phyloP scores from a whole-genome alignment of 2,888 invertebrate species.

The Aromia moschata region DNA sequence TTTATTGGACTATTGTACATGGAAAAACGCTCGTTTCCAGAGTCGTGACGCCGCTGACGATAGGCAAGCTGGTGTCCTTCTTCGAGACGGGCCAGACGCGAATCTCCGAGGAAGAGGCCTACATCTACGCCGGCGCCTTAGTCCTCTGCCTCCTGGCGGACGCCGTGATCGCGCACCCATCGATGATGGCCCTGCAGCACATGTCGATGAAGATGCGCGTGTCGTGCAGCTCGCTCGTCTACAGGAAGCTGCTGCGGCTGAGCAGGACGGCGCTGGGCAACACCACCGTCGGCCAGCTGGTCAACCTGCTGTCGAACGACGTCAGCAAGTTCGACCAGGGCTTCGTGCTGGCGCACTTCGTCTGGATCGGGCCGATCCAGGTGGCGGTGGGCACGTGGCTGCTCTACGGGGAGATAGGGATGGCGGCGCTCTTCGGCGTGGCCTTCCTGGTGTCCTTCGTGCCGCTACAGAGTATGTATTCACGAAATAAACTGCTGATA shows the following conservation, averaged over 20 bases:
- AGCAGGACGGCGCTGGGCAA: constrained; percentile 66
- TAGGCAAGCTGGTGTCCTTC: constrained; percentile 72
- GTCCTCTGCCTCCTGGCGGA: constrained; percentile 60
- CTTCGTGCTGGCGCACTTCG: constrained; percentile 86
- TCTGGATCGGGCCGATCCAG: constrained; percentile 76
- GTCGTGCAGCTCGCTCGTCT: constrained; percentile 74
- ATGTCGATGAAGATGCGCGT: constrained; percentile 87
- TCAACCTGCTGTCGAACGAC: constrained; percentile 72
- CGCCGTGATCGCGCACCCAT: constrained; percentile 71
- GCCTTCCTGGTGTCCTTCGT: constrained; percentile 60
- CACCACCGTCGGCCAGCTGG: constrained; percentile 66
- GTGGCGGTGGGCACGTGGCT: constrained; percentile 68
- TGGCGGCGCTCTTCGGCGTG: constrained; percentile 62
- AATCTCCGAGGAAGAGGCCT: constrained; percentile 68
- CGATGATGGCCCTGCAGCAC: constrained; percentile 86
- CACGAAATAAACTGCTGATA: too few relatives aligned
- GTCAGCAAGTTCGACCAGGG: constrained; percentile 86
- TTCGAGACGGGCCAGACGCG: constrained; percentile 63
- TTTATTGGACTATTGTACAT: too few relatives aligned
- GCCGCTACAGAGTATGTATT: constrained; percentile 61
- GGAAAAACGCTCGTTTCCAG: constrained; percentile 45
- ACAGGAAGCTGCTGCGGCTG: constrained; percentile 68
- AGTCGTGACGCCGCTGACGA: constrained; percentile 63
- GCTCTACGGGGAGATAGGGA: constrained; percentile 63
- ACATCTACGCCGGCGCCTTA: constrained; percentile 78